Base-by-base conservation (phyloP, 2,888 invertebrate species). In the Drepanosiphum platanoidis region DNA sequence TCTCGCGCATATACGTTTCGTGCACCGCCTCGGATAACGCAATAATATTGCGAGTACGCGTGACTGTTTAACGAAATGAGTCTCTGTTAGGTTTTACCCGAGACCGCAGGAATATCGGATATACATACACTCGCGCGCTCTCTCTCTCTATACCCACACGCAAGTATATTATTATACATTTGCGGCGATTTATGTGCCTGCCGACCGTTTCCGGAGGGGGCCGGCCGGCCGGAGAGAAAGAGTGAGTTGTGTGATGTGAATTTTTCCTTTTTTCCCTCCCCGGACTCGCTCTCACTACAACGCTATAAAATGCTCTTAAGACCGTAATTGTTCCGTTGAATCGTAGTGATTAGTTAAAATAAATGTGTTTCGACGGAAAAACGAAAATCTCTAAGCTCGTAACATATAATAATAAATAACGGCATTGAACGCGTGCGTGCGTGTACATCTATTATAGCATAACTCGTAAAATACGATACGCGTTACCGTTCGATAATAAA, bases 61-160 rank as follows among this genome's bases (percentile, higher is more conserved):
- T 81, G 81, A 81, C 81, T 52, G 34, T 70, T 68, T 58, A 52
- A 71, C 52, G 71, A 70, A 81, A 81, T 52, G 70, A 81, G 34
- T 42, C 42, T 42, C 42, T 8, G 70, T 42, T 52, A 18, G 36
- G 22, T 68, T 30, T 58, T 34, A 3, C 42, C 79, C 66, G 42
- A n/a, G n/a, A 61, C 61, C 22, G n/a, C n/a, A 39, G 15, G 22
- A 52, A 42, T 46, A 46, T 39, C 3, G 39, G 27, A 71, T 71
- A 7, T 36, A n/a, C 58, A n/a, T n/a, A 61, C 13, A 18, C 36
- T 11, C n/a, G 7, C n/a, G 18, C n/a, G 52, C 18, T 52, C n/a
- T 9, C 2, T 74, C 2, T 22, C n/a, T 18, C 32, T 4, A 52
- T 75, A n/a, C 52, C 22, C 39, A 39, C 39, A 3, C 8, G 22